Percentiles rank a stretch among this genome's conserved stretches.
Conservation (phyloP, 2,888 invertebrate genomes). For the Hyalella azteca region DNA sequence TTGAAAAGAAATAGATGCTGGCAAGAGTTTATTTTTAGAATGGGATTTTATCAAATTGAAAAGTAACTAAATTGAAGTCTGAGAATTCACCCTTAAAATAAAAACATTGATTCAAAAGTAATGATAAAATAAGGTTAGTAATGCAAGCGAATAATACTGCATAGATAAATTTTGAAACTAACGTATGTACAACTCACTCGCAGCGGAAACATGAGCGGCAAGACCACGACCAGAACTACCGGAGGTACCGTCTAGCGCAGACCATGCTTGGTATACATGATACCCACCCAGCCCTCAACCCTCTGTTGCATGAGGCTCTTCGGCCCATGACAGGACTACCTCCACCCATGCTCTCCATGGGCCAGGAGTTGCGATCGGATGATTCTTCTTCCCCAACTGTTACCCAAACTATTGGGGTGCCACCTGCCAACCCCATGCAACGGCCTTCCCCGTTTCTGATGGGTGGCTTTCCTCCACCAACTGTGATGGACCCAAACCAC, state of each 20-base stretch:
- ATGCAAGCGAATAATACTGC: too few species aligned
- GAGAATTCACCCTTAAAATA: too few species aligned
- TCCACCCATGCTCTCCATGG: conserved; percentile 46
- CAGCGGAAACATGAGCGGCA: conserved; percentile 88
- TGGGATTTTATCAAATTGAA: too few species aligned
- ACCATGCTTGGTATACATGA: conserved; percentile 66
- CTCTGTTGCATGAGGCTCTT: conserved; percentile 56
- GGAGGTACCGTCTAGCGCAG: conserved; percentile 73
- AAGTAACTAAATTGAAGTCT: too few species aligned
- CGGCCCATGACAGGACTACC: conserved; percentile 42
- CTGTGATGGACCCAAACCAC: conserved; percentile 53
- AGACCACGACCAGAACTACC: conserved; percentile 86
- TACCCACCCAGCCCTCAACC: conserved; percentile 53
- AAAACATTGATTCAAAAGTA: too few species aligned
- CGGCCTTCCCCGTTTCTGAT: conserved; percentile 53
- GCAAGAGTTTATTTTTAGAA: too few species aligned
- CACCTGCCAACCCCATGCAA: conserved; percentile 42
- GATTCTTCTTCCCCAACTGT: conserved; percentile 50
- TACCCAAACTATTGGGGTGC: conserved; percentile 37
- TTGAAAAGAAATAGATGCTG: too few species aligned
- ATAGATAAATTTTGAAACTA: too few species aligned
- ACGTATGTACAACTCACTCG: conserved; percentile 29
- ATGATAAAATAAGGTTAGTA: too few species aligned
- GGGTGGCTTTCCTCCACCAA: conserved; percentile 57
- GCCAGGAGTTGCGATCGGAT: conserved; percentile 68